phyloP scores from a whole-genome alignment of 2,797 vertebrate species.

The Clarias platycephalus region DNA sequence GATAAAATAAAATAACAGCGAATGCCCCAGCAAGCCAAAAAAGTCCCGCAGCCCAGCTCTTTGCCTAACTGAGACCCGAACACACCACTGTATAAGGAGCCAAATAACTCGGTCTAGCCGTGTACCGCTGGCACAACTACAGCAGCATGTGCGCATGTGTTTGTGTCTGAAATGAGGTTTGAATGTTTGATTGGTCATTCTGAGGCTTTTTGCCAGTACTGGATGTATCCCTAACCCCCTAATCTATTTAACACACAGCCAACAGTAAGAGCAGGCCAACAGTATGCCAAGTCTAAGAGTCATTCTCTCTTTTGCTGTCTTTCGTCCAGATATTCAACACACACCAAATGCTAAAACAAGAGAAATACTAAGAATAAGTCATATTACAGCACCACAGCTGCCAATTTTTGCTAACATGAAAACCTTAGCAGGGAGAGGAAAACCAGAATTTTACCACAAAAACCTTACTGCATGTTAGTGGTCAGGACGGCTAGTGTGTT shows the following conservation, averaged over 20 bases:
- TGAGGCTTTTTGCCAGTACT: slow-evolving; percentile 67
- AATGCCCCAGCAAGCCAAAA: slow-evolving; percentile 17
- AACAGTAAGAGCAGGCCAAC: slow-evolving; percentile 53
- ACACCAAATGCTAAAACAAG: slow-evolving; percentile 1
- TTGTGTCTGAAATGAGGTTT: slow-evolving; percentile 52
- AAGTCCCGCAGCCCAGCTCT: slow-evolving; percentile 13
- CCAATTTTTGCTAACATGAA: slow-evolving; percentile 2
- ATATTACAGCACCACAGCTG: background rate
- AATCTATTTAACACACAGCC: slow-evolving; percentile 77
- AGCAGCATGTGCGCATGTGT: slow-evolving; percentile 44
- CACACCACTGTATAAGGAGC: slow-evolving; percentile 49
- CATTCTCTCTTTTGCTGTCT: slow-evolving; percentile 18
- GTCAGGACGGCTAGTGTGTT: background rate
- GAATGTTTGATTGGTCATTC: slow-evolving; percentile 70
- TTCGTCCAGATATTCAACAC: slow-evolving; percentile 30
- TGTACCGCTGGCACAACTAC: slow-evolving; percentile 37
- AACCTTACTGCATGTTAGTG: background rate
- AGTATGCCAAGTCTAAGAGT: slow-evolving; percentile 39
- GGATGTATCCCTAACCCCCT: slow-evolving; percentile 70
- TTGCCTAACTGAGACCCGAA: slow-evolving; percentile 33
- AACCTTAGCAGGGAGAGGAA: background rate
- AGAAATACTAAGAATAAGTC: background rate
- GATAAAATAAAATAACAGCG: slow-evolving; percentile 23
- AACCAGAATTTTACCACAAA: slow-evolving; percentile 18
- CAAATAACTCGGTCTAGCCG: slow-evolving; percentile 62